A percentile compares a stretch with the other conserved stretches of the same genome.
These are phyloP conservation scores for Agapornis roseicollis DNA, from an alignment of 2,113 vertebrate genomes.

Conservation along the genomic window DNA sequence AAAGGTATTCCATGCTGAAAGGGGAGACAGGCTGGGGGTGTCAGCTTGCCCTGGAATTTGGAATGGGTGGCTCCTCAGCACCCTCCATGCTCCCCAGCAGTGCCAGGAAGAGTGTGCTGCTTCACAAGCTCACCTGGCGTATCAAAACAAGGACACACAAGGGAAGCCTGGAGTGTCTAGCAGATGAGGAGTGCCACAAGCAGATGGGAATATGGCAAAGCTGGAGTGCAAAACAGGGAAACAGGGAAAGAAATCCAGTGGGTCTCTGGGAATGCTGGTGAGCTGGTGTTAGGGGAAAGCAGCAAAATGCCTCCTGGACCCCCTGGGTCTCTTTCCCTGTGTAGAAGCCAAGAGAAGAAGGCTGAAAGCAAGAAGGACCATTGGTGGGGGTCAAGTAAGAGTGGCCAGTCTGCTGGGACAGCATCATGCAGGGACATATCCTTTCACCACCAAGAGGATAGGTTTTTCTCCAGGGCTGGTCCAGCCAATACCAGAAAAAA, in stretches of 20 bases:
- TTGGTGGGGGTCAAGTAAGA: accelerated
- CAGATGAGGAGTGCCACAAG: background rate
- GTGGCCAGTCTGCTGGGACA: background rate
- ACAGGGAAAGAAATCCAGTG: background rate
- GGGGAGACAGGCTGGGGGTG: too few species aligned
- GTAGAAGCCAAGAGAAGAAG: background rate
- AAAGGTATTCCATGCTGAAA: background rate
- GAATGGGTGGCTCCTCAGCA: accelerated
- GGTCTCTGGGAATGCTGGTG: background rate
- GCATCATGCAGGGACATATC: background rate
- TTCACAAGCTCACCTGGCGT: background rate
- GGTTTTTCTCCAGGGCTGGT: background rate
- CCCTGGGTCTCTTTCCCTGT: background rate
- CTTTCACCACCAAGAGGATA: background rate
- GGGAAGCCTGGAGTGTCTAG: background rate
- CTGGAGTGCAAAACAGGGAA: background rate
- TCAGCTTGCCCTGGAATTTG: background rate
- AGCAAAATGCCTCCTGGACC: background rate
- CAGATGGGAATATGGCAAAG: background rate
- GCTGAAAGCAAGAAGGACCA: background rate
- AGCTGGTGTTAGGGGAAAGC: background rate
- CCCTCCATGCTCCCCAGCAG: background rate
- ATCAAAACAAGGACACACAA: background rate
- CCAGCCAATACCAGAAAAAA: background rate
- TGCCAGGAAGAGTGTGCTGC: background rate